A percentile compares a stretch with the other conserved stretches of the same genome.
phyloP scores from a whole-genome alignment of 64 coral and sea anemone species.

The Pachyseris speciosa region DNA sequence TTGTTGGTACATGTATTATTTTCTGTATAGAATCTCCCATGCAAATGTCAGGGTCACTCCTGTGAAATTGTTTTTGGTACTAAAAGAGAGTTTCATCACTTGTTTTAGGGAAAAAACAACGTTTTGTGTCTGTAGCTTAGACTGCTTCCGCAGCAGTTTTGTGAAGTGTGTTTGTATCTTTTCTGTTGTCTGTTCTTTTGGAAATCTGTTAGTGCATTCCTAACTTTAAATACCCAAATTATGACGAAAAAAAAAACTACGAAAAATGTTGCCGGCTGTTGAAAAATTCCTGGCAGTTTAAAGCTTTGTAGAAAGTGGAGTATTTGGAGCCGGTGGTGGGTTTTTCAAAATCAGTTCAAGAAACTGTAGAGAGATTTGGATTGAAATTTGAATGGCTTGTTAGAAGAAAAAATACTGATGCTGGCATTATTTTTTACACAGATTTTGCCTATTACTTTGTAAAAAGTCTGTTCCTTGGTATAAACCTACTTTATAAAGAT shows the following conservation, averaged over 20 bases:
- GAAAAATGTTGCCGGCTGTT: not conserved
- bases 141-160: not conserved
- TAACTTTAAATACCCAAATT: not conserved
- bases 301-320: not conserved
- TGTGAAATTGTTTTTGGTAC: not conserved
- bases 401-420: not conserved
- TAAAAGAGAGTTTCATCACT: not conserved
- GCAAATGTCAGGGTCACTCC: not conserved
- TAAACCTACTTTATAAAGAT: too few species aligned
- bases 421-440: conserved; percentile 10
- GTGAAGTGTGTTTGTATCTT: not conserved
- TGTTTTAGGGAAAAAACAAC: not conserved
- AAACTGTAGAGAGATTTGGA: not conserved
- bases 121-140: not conserved
- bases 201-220: not conserved
- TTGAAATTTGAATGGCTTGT: conserved; percentile 11
- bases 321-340: not conserved
- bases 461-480: not conserved
- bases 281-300: not conserved
- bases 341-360: not conserved
- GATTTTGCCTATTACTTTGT: not conserved
- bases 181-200: not conserved
- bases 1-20: not conserved
- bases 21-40: not conserved
- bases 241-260: not conserved